Conservation (phyloP, 2,113 vertebrate species). For the Zootoca vivipara region DNA sequence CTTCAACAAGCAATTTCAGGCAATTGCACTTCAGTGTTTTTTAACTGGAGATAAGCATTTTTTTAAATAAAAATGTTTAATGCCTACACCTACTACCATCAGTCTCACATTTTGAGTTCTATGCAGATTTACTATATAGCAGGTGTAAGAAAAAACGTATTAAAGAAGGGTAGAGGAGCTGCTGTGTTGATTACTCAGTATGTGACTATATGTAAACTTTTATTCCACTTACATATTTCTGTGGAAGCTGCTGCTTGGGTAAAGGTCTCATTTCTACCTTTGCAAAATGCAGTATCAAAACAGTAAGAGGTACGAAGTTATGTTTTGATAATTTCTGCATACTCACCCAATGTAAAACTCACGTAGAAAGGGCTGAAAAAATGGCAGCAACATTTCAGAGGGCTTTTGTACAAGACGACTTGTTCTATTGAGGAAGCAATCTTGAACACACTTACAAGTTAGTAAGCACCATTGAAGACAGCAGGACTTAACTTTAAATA, state of each 20-base stretch:
- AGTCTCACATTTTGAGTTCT: background rate
- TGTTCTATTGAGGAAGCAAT: slow-evolving; percentile 45
- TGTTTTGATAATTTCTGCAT: background rate
- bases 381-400: slow-evolving; percentile 51
- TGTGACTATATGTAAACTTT: background rate
- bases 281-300: background rate
- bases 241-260: background rate
- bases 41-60: background rate
- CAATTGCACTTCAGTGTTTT: background rate
- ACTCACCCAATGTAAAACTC: background rate
- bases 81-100: background rate
- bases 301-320: too few species aligned
- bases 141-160: background rate
- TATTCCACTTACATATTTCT: too few species aligned
- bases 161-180: too few species aligned
- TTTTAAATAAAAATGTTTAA: background rate
- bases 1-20: background rate
- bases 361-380: background rate
- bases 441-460: background rate
- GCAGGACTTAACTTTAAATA: background rate
- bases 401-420: slow-evolving; percentile 69
- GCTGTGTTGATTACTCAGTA: background rate
- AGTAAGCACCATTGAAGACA: background rate
- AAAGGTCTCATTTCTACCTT: background rate
- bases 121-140: background rate